Percentiles rank a stretch among this genome's conserved stretches.
Evolutionary conservation across 2,113 vertebrate genomes (phyloP).

Genomic region (Zosterops hypoxanthus): DNA sequence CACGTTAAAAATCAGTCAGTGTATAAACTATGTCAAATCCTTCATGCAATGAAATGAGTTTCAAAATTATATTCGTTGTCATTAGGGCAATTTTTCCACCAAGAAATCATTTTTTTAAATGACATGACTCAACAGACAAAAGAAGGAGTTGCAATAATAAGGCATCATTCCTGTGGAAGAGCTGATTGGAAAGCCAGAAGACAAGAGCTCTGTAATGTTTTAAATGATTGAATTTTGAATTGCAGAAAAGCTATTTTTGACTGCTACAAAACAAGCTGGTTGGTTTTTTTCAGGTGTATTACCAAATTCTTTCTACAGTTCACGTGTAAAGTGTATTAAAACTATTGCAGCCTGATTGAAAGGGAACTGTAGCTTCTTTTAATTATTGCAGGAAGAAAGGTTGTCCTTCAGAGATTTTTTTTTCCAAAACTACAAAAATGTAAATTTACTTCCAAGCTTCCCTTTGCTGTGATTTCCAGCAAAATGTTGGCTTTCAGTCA

Average conservation of each 20-base stretch:
- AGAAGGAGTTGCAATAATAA: neutral
- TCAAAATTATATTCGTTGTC: neutral
- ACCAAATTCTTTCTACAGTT: neutral
- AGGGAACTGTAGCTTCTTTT: neutral
- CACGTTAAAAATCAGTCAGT: slow-evolving; percentile 6
- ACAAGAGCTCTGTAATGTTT: neutral
- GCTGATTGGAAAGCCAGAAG: neutral
- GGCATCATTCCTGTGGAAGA: neutral
- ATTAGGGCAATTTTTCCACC: neutral
- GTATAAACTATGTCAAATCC: neutral
- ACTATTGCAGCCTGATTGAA: neutral
- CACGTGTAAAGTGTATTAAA: neutral
- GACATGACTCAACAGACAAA: neutral
- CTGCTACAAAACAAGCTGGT: neutral
- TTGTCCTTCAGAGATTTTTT: neutral
- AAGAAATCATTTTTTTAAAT: neutral
- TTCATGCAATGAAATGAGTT: neutral
- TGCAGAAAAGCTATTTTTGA: neutral
- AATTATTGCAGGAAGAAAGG: neutral
- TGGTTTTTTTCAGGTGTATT: neutral
- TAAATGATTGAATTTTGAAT: neutral
- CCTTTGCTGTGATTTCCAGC: neutral
- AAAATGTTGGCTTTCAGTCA: neutral
- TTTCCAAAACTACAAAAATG: neutral
- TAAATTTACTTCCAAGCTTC: neutral